Base-by-base conservation (phyloP, 1,140 invertebrate species). In the Latrodectus geometricus region DNA sequence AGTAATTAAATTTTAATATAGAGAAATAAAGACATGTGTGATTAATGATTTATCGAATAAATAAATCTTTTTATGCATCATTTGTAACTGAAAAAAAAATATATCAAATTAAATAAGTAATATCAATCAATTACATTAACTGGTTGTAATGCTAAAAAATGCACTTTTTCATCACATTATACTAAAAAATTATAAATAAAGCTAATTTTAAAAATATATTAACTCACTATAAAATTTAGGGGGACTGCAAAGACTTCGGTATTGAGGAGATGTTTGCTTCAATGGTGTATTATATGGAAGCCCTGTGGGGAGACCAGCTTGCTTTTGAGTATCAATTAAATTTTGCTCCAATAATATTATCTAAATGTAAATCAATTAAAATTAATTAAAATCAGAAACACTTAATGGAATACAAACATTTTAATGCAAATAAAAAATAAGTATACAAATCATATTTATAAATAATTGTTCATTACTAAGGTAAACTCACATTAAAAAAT, bases 221-320 rank as follows among this genome's bases (percentile, higher is more conserved):
- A 49, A 56, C 75, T 56, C 77, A 86, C 83, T 77, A 15, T 77
- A 66, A 86, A 86, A 86, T 61, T 78, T 86, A 4, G 83, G 83
- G 8, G 83, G 83, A 78, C 83, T 86, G 14, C 70, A 61, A 78
- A 72, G 20, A 72, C 49, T 78, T 86, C 83, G 69, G 54, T 9
- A 86, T 48, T 73, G 85, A 17, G 85, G 70, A 74, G 61, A 35
- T 9, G 74, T 14, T 23, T 87, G 85, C 48, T 87, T 80, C 14
- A 87, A 21, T 9, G 77, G 70, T 8, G 86, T 87, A 54, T 48
- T 75, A 17, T 96, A 95, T 11, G 96, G 96, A 89, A 97, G 91
- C 88, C 94, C 93, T n/a, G 96, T 94, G 0, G 96, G 96, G 54
- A 98, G 92, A n/a, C 96, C 97, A 21, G 96, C 96, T 90, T 94